A percentile compares a stretch with the other conserved stretches of the same genome.
Evolutionary conservation across 2,888 invertebrate species (phyloP).

Genomic region (Conomelus anceps): DNA sequence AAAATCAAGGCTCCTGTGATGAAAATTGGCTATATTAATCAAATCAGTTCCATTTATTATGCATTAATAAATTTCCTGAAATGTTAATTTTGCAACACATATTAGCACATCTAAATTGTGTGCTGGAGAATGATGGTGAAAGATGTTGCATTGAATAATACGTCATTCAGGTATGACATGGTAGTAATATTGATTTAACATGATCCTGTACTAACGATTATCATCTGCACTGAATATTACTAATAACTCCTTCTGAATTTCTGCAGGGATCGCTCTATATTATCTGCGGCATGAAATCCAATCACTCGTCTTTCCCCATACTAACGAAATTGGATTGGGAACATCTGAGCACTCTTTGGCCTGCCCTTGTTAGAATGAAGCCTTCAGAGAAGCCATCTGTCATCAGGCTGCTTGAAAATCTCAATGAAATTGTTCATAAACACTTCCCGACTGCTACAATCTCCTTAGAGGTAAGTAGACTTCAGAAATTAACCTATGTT

Average conservation of each 20-base stretch:
- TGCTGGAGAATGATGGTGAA: too few species aligned
- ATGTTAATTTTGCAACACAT: too few species aligned
- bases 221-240: too few species aligned
- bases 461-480: constrained; percentile 35
- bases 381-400: constrained; percentile 82
- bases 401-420: constrained; percentile 45
- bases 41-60: too few species aligned
- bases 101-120: too few species aligned
- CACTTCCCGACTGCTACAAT: constrained; percentile 58
- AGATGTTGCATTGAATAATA: too few species aligned
- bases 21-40: too few species aligned
- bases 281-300: constrained; percentile 58
- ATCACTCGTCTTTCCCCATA: constrained; percentile 46
- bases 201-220: too few species aligned
- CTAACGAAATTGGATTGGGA: constrained; percentile 71
- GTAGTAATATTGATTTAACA: too few species aligned
- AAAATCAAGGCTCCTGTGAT: too few species aligned
- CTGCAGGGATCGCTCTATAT: constrained; percentile 67
- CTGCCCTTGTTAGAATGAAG: constrained; percentile 65
- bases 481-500: neutral
- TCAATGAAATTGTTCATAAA: constrained; percentile 45
- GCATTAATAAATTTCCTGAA: too few species aligned
- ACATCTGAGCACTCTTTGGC: constrained; percentile 64
- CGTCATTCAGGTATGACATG: too few species aligned
- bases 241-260: neutral